Percentiles rank a stretch among this genome's conserved stretches.
These are phyloP conservation scores for Ridgeia piscesae DNA, from an alignment of 1,140 invertebrate genomes.

Conservation along the genomic window DNA sequence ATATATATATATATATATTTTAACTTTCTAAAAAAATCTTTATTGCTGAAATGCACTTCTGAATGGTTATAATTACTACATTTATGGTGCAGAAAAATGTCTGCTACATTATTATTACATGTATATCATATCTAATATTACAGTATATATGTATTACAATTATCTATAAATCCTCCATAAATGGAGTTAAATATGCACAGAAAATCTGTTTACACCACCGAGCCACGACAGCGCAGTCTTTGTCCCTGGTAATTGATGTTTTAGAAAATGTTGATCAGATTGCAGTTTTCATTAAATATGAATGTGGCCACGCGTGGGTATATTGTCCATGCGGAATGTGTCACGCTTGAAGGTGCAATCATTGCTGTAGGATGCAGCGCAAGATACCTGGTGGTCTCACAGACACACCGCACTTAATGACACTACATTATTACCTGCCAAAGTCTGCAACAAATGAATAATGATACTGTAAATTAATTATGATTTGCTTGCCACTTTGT, in stretches of 20 bases:
- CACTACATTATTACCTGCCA: background rate
- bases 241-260: background rate
- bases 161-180: no score
- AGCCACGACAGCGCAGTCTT: background rate
- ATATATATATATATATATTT: no score
- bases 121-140: no score
- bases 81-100: no score
- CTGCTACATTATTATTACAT: no score
- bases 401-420: background rate
- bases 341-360: background rate
- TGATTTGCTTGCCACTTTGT: background rate
- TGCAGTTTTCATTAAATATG: background rate
- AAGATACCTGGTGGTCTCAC: background rate
- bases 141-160: no score
- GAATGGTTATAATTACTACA: no score
- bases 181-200: background rate
- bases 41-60: no score
- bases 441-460: background rate
- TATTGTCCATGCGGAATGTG: background rate
- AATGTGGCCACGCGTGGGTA: background rate
- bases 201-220: background rate
- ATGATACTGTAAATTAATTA: background rate
- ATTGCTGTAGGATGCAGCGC: background rate
- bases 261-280: background rate
- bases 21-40: no score